phyloP scores from a whole-genome alignment of 2,113 vertebrate species.

The Amphiprion percula region DNA sequence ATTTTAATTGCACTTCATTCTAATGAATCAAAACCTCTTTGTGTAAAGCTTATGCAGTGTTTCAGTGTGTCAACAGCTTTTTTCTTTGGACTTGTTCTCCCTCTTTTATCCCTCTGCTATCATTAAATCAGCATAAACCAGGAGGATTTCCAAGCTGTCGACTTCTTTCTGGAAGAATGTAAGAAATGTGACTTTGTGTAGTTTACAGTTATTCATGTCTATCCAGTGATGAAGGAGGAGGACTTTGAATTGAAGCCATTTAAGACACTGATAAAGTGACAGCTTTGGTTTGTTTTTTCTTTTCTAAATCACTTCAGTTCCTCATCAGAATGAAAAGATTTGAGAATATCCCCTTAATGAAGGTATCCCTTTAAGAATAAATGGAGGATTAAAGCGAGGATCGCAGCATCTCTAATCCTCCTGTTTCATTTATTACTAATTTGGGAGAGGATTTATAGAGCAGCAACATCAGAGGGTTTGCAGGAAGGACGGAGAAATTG shows the following conservation, averaged over 20 bases:
- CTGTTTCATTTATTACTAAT: slow-evolving; percentile 28
- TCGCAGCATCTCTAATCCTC: slow-evolving; percentile 45
- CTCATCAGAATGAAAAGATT: neutral
- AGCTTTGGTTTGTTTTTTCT: neutral
- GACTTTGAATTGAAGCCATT: slow-evolving; percentile 12
- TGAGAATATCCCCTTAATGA: slow-evolving; percentile 1
- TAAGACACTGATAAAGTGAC: neutral
- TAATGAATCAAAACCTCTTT: neutral
- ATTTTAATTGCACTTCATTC: neutral
- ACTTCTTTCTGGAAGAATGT: neutral
- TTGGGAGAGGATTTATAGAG: slow-evolving; percentile 28
- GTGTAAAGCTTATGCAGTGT: neutral
- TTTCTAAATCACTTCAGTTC: neutral
- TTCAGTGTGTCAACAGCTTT: neutral
- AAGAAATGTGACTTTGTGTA: slow-evolving; percentile 14
- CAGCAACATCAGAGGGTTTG: slow-evolving; percentile 25
- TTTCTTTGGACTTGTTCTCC: neutral
- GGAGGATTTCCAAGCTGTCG: slow-evolving; percentile 24
- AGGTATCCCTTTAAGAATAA: slow-evolving; percentile 40
- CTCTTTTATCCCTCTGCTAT: slow-evolving; percentile 24
- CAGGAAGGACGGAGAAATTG: neutral
- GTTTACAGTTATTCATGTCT: slow-evolving; percentile 22
- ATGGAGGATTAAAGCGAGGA: slow-evolving; percentile 42
- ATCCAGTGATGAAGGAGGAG: neutral
- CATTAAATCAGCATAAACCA: slow-evolving; percentile 36